Base-by-base conservation (phyloP, 2,888 invertebrate species). In the Hydraecia micacea region DNA sequence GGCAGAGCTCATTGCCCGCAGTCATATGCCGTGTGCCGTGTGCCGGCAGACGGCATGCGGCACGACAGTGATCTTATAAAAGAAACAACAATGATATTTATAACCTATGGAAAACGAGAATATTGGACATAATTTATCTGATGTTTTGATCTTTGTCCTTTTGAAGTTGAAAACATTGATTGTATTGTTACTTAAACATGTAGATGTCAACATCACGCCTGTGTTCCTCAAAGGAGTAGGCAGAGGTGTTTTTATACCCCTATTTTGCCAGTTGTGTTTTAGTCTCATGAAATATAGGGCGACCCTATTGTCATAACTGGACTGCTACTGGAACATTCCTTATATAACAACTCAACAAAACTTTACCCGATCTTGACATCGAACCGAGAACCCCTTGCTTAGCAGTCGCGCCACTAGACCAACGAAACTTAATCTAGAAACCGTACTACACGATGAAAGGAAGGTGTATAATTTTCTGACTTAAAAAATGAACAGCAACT, bases 401-500 rank as follows among this genome's bases (percentile, higher is more conserved):
- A n/a, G 32, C 25, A 66, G 36, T n/a, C 36, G 7, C 36, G n/a
- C 36, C 8, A 8, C 28, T 21, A 32, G 28, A 25, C 9, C 7
- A 13, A 25, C 36, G 7, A 28, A 63, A 42, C 6, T 2, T n/a
- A 36, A 1, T 32, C 46, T 0, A 32, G 15, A 32, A 28, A 25
- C 5, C 25, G 21, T 21, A 73, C 3, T 25, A 18, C 11, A 25
- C 6, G 13, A 18, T 49, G 18, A 28, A 80, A 63, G n/a, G 1
- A 60, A 67, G 15, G 7, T 8, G 32, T 11, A 42, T 58, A 36
- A 13, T 39, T 49, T 39, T 6, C 6, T 5, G 39, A 21, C 4
- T 58, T 68, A 28, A 11, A 77, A 73, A 80, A 46, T 32, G 63
- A 42, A 42, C 58, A 28, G 7, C 42, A 58, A 71, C 15, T 25